Conservation (phyloP, 2,113 vertebrate species). For the Nyctereutes procyonoides region DNA sequence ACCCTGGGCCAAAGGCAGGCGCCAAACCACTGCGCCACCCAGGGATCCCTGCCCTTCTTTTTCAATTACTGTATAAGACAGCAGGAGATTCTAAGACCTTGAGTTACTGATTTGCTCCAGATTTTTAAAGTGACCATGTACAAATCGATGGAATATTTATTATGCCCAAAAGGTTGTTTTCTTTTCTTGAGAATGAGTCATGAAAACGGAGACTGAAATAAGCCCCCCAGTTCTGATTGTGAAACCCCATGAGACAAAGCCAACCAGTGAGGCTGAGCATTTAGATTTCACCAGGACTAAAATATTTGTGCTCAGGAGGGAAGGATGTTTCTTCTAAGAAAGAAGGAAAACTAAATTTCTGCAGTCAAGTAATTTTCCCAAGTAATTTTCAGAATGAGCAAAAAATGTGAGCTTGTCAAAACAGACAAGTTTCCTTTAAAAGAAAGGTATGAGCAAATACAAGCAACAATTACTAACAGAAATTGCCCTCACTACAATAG, state of each 20-base stretch:
- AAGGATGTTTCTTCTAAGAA: conserved; percentile 31
- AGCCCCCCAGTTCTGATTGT: not conserved
- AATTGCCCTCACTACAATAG: conserved; percentile 26
- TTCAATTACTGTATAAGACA: not conserved
- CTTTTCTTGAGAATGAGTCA: not conserved
- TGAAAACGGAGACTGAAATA: not conserved
- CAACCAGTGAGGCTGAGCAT: not conserved
- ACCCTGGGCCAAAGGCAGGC: no score
- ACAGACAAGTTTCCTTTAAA: conserved; percentile 64
- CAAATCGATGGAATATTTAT: not conserved
- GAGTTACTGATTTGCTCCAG: conserved; percentile 14
- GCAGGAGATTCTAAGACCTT: not conserved
- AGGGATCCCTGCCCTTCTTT: not conserved
- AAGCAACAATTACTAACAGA: conserved; percentile 51
- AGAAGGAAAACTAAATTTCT: conserved; percentile 56
- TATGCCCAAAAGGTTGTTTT: not conserved
- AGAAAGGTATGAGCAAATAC: conserved; percentile 62
- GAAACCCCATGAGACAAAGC: conserved; percentile 21
- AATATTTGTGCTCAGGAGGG: conserved; percentile 17
- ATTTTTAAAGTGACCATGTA: conserved; percentile 10
- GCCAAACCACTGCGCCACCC: no score
- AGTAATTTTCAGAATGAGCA: conserved; percentile 66
- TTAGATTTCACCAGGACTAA: conserved; percentile 1
- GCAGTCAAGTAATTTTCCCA: conserved; percentile 57
- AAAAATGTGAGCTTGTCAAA: conserved; percentile 67